These are phyloP conservation scores for Nothoprocta perdicaria DNA, from an alignment of 2,113 vertebrate species.

Conservation along the genomic window DNA sequence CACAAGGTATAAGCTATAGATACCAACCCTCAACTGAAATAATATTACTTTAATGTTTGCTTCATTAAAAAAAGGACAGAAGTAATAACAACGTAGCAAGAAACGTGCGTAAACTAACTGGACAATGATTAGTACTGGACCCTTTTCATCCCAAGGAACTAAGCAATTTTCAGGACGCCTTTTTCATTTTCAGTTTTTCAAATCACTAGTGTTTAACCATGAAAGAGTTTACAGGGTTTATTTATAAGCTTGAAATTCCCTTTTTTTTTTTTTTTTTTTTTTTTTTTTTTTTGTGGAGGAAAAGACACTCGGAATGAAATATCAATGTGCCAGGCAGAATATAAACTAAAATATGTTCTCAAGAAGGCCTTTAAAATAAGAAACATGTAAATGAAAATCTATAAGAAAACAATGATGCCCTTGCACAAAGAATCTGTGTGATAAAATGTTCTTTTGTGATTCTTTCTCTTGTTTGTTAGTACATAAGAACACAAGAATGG, in stretches of 20 bases:
- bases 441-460: neutral
- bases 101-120: constrained; percentile 71
- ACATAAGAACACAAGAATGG: neutral
- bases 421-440: neutral
- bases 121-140: constrained; percentile 59
- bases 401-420: neutral
- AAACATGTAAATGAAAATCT: neutral
- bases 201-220: constrained; percentile 33
- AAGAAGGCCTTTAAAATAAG: neutral
- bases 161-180: neutral
- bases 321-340: neutral
- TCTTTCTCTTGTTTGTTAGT: neutral
- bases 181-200: constrained; percentile 42
- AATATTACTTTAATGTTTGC: constrained; percentile 89
- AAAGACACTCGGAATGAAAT: neutral
- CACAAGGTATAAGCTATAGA: constrained; percentile 86
- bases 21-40: constrained; percentile 87
- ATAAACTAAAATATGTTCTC: constrained; percentile 12
- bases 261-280: neutral
- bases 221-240: constrained; percentile 49
- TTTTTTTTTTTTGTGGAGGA: neutral
- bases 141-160: constrained; percentile 54
- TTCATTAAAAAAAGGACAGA: constrained; percentile 83
- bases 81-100: constrained; percentile 70
- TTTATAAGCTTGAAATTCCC: constrained; percentile 26